Evolutionary conservation across 2,113 vertebrate species (phyloP).

Genomic region (Poeciliopsis prolifica): DNA sequence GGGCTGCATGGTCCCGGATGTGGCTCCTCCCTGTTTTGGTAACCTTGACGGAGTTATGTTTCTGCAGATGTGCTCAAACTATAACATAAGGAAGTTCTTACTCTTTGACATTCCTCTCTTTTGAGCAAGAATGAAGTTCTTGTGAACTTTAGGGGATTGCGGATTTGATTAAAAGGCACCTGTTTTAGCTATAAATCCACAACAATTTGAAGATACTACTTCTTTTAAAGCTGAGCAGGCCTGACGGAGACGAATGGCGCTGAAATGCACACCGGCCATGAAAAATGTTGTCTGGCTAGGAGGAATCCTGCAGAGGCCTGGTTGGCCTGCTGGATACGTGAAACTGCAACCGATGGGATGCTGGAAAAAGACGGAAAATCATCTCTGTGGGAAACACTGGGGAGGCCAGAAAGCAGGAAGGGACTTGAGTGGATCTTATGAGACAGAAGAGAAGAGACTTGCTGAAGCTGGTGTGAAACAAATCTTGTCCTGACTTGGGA

Average conservation of each 20-base stretch:
- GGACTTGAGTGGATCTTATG: too few species aligned
- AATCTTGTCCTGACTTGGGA: not conserved
- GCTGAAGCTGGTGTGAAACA: not conserved
- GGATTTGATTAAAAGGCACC: not conserved
- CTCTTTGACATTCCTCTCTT: not conserved
- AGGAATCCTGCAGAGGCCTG: not conserved
- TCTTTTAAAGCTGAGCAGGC: not conserved
- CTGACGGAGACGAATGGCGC: not conserved
- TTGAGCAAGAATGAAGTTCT: not conserved
- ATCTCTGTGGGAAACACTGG: not conserved
- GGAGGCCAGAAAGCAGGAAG: not conserved
- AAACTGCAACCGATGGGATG: not conserved
- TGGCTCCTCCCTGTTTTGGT: conserved; percentile 16
- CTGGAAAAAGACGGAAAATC: not conserved
- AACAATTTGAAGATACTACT: not conserved
- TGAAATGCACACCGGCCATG: not conserved
- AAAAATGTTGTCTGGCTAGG: not conserved
- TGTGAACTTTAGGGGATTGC: not conserved
- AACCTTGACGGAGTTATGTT: conserved; percentile 15
- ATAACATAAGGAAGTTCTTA: not conserved
- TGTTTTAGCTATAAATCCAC: not conserved
- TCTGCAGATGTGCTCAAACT: not conserved
- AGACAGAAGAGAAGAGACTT: not conserved
- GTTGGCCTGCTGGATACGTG: not conserved
- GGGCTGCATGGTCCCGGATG: conserved; percentile 14